phyloP scores from a whole-genome alignment of 2,113 vertebrate species.

The Chaetorhynchus papuensis region DNA sequence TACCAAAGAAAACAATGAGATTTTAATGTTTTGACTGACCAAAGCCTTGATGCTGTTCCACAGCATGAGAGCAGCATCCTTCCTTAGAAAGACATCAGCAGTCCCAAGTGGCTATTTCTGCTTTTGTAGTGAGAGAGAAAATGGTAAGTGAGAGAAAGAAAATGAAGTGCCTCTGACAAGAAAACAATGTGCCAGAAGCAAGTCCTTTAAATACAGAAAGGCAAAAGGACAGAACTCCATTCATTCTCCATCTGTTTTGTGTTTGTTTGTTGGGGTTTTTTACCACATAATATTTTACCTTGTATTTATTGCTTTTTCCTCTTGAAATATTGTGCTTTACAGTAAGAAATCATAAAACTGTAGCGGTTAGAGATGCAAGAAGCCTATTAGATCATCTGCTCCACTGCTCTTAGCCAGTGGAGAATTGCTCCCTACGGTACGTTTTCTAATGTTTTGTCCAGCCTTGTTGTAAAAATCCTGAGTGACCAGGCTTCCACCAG shows the following conservation, averaged over 20 bases:
- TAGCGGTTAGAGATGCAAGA: constrained; percentile 22
- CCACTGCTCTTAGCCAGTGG: background rate
- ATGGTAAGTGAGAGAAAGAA: background rate
- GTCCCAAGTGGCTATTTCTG: constrained; percentile 55
- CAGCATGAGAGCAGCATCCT: constrained; percentile 33
- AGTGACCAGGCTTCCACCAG: constrained; percentile 21
- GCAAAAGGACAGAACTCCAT: background rate
- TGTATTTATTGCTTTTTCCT: background rate
- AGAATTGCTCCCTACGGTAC: constrained; percentile 20
- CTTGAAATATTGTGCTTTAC: background rate
- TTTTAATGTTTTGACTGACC: constrained; percentile 50
- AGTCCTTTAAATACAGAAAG: constrained; percentile 10
- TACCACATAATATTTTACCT: background rate
- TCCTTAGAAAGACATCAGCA: constrained; percentile 56
- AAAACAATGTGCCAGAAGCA: constrained; percentile 31
- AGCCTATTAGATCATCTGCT: constrained; percentile 40
- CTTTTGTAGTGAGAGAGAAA: constrained; percentile 51
- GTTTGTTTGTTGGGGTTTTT: background rate
- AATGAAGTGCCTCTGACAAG: constrained; percentile 32
- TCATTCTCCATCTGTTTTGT: background rate
- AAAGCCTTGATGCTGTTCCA: constrained; percentile 42
- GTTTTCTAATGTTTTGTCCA: constrained; percentile 46
- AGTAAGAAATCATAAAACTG: background rate
- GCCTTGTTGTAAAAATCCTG: constrained; percentile 11
- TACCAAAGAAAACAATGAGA: constrained; percentile 43